phyloP scores from a whole-genome alignment of 2,797 vertebrate genomes.

The Labroides dimidiatus region DNA sequence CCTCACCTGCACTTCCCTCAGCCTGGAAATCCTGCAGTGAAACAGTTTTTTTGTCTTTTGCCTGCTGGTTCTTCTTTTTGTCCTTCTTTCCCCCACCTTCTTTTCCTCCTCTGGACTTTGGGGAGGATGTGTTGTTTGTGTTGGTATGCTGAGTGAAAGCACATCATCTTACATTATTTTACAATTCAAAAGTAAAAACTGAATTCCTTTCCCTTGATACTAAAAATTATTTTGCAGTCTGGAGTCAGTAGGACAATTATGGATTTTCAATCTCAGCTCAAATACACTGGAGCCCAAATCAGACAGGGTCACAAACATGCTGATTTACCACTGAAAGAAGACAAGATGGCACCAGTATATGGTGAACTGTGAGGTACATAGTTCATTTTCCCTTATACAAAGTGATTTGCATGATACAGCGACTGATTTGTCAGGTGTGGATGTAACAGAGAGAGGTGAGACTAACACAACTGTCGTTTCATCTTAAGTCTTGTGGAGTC shows the following conservation, averaged over 20 bases:
- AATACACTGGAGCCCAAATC: not conserved
- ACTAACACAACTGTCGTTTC: no score
- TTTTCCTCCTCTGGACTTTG: constrained; percentile 86
- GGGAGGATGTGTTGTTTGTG: constrained; percentile 83
- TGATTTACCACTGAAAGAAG: not conserved
- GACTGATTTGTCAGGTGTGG: no score
- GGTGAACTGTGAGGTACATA: not conserved
- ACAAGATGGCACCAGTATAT: not conserved
- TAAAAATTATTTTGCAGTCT: no score
- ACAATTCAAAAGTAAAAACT: no score
- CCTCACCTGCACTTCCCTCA: constrained; percentile 80
- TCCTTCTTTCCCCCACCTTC: constrained; percentile 91
- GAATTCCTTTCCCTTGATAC: no score
- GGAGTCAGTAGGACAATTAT: not conserved
- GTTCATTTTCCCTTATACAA: not conserved
- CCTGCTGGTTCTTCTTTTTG: constrained; percentile 92
- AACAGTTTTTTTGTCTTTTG: constrained; percentile 94
- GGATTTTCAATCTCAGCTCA: not conserved
- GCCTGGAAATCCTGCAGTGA: constrained; percentile 95
- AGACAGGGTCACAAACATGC: not conserved
- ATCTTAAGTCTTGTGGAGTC: no score
- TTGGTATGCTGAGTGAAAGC: constrained; percentile 79
- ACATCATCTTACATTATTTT: constrained; percentile 2
- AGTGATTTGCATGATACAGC: not conserved
- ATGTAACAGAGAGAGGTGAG: no score